phyloP scores from a whole-genome alignment of 2,797 vertebrate species.

The Coregonus suidteri region DNA sequence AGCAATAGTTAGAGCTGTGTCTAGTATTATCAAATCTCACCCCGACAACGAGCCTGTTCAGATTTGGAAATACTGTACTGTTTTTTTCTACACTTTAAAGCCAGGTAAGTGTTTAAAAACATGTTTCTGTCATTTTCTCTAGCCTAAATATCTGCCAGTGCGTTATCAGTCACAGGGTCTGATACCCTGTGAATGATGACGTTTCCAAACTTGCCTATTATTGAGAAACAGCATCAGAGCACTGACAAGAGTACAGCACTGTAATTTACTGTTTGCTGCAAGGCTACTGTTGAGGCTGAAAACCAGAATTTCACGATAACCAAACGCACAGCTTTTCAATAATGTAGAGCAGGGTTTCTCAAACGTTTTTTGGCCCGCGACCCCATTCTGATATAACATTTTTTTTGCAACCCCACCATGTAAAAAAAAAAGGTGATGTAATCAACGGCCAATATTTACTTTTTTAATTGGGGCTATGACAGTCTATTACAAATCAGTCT shows the following conservation, averaged over 20 bases:
- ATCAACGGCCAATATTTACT: too few relatives aligned
- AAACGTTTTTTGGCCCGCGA: not conserved
- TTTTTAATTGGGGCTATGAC: too few relatives aligned
- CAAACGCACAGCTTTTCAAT: not conserved
- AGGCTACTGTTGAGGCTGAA: not conserved
- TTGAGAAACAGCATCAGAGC: not conserved
- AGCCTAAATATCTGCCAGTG: not conserved
- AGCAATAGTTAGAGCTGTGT: conserved; percentile 45
- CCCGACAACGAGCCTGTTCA: conserved; percentile 45
- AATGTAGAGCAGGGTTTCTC: not conserved
- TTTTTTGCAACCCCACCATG: too few relatives aligned
- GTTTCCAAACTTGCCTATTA: not conserved
- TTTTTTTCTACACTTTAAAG: conserved; percentile 17
- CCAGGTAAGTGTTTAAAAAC: conserved; percentile 41
- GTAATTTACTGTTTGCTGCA: not conserved
- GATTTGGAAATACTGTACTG: conserved; percentile 22
- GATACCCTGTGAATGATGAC: not conserved
- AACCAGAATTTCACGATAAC: not conserved
- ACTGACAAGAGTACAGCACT: not conserved
- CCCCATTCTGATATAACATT: too few relatives aligned
- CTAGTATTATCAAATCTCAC: conserved; percentile 25
- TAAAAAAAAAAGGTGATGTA: too few relatives aligned
- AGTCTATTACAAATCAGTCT: too few relatives aligned
- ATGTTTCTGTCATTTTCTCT: not conserved
- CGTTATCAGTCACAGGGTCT: too few relatives aligned